Evolutionary conservation across 2,888 invertebrate genomes (phyloP).

Genomic region (Scaptomyza tumidula): DNA sequence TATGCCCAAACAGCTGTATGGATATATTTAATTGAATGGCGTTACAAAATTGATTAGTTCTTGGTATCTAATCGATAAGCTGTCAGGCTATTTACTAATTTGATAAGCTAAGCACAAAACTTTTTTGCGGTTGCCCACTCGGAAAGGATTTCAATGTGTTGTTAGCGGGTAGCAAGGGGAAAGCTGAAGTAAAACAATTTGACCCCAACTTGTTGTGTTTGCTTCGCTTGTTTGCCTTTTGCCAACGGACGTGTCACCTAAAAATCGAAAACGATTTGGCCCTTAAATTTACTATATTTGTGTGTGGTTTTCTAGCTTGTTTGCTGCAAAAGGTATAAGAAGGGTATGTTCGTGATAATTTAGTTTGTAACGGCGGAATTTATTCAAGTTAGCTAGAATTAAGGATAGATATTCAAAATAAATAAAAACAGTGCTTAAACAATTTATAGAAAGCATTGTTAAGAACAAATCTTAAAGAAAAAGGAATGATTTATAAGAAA

Average conservation of each 20-base stretch:
- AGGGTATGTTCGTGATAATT: neutral
- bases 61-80: slow-evolving; percentile 65
- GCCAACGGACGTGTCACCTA: slow-evolving; percentile 58
- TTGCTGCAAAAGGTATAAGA: too few relatives aligned
- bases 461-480: too few relatives aligned
- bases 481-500: too few relatives aligned
- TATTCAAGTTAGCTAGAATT: too few relatives aligned
- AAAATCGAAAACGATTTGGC: slow-evolving; percentile 51
- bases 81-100: slow-evolving; percentile 63
- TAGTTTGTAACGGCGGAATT: neutral
- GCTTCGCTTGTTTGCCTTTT: slow-evolving; percentile 44
- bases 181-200: slow-evolving; percentile 1
- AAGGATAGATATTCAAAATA: too few relatives aligned
- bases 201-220: slow-evolving; percentile 41
- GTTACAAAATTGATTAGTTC: slow-evolving; percentile 69
- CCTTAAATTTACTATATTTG: slow-evolving; percentile 8
- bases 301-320: slow-evolving; percentile 19
- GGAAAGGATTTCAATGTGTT: slow-evolving; percentile 10
- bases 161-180: neutral
- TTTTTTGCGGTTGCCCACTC: slow-evolving; percentile 26
- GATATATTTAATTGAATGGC: slow-evolving; percentile 69
- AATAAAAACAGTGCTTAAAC: too few relatives aligned
- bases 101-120: slow-evolving; percentile 59
- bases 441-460: too few relatives aligned
- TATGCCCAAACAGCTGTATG: slow-evolving; percentile 32